Base-by-base conservation (phyloP, 2,797 vertebrate species). In the Girardinus metallicus region DNA sequence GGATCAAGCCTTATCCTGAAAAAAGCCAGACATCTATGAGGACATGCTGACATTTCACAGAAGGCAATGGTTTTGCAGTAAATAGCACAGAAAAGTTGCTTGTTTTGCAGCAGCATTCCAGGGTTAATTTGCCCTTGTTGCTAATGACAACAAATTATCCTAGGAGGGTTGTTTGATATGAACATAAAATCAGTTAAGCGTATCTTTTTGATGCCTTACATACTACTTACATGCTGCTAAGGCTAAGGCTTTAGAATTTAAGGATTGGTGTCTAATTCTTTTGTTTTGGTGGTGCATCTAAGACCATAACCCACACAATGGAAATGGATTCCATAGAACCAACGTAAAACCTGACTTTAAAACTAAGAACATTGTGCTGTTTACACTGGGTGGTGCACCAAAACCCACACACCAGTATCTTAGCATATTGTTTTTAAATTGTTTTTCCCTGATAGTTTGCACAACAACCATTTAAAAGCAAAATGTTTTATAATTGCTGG, bases 1-100 rank as follows among this genome's bases (percentile, higher is more conserved):
- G 87, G 87, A 91, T 92, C 90, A 91, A 79, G 80, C 82, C 82
- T 87, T 68, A 91, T 92, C 89, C 83, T 85, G 86, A 92, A 93
- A 85, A 91, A 93, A 91, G 83, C 39, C 83, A 87, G 85, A 86
- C 85, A 85, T 87, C 80, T 87, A 66, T 75, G 84, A 83, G 89
- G 86, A 64, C 79, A 66, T 29, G 26, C 74, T 90, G 90, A 85
- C 82, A 87, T 90, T 89, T 92, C 74, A 80, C 71, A 86, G 82
- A 66, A 85, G 81, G 81, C 81, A n/a, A 75, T 55, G 74, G 74
- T 83, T 83, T 75, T 70, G 47, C 55, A n/a, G 78, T 53, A 68
- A 73, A 66, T 44, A 44, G 75, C 18, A 4, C 21, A 66, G 74
- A 79, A 83, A 78, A 71, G 75, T 87, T 74, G 80, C 36, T 39